Evolutionary conservation across 2,797 vertebrate species (phyloP).

Genomic region (Serranus cabrilla): DNA sequence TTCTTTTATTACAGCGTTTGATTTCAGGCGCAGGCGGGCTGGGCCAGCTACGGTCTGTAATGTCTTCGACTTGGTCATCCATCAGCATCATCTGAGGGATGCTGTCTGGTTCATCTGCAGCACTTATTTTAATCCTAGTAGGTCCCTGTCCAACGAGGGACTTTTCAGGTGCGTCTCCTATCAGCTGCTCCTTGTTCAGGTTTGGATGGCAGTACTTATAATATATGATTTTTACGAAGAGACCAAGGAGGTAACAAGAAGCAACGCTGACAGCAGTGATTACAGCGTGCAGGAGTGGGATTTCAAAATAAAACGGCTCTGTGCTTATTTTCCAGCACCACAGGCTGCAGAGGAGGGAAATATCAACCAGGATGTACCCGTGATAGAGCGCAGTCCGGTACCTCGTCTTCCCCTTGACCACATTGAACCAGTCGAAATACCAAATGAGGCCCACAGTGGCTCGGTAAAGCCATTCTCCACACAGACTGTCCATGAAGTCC

Average conservation of each 20-base stretch:
- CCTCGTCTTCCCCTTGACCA: conserved; percentile 77
- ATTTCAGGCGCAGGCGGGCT: accelerated
- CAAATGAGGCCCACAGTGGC: conserved; percentile 88
- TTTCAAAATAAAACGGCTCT: conserved; percentile 10
- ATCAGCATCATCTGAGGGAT: too few species aligned
- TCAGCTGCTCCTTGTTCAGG: background rate
- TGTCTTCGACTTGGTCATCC: accelerated
- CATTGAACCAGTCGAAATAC: conserved; percentile 94
- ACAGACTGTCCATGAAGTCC: conserved; percentile 83
- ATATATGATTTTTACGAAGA: conserved; percentile 82
- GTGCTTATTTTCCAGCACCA: conserved; percentile 76
- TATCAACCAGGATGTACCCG: conserved; percentile 83
- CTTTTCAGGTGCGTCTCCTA: accelerated
- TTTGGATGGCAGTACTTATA: conserved; percentile 88
- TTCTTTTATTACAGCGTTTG: conserved; percentile 67
- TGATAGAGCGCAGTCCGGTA: conserved; percentile 85
- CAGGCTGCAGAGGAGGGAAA: conserved; percentile 74
- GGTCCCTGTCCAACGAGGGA: accelerated
- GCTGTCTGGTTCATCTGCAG: background rate
- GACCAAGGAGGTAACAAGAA: conserved; percentile 78
- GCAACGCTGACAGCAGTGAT: background rate
- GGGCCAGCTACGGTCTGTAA: accelerated
- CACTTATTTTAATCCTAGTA: accelerated
- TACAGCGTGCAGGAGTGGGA: background rate
- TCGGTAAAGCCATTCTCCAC: conserved; percentile 88